These are phyloP conservation scores for Ploceus nigricollis DNA, from an alignment of 2,113 vertebrate genomes.

Conservation along the genomic window DNA sequence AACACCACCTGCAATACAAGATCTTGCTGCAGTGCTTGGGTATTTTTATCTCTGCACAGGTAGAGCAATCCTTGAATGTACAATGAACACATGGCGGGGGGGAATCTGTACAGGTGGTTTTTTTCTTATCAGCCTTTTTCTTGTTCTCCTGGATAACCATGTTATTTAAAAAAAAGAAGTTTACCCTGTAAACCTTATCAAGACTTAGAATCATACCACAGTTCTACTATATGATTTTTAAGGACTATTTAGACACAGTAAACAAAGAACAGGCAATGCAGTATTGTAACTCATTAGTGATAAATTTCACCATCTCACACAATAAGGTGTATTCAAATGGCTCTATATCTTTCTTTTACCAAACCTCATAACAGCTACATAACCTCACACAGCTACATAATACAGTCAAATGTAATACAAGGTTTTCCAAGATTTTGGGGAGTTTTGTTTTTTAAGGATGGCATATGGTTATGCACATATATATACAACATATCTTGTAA, in stretches of 20 bases:
- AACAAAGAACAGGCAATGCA: background rate
- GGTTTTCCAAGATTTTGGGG: background rate
- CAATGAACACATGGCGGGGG: background rate
- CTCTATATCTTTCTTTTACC: background rate
- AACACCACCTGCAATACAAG: background rate
- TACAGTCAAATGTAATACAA: background rate
- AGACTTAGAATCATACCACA: background rate
- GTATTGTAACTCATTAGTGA: background rate
- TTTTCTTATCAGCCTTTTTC: background rate
- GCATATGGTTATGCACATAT: background rate
- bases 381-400: background rate
- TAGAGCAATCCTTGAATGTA: background rate
- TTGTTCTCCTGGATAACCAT: background rate
- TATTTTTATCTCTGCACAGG: slow-evolving; percentile 20
- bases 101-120: background rate
- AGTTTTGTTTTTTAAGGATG: background rate
- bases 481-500: background rate
- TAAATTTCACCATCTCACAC: background rate
- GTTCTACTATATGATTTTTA: background rate
- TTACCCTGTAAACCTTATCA: background rate
- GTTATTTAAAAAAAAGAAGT: background rate
- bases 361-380: background rate
- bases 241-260: background rate
- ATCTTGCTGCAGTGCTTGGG: background rate
- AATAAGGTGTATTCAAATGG: background rate